phyloP scores from a whole-genome alignment of 2,888 invertebrate genomes.

The Orthosia incerta region DNA sequence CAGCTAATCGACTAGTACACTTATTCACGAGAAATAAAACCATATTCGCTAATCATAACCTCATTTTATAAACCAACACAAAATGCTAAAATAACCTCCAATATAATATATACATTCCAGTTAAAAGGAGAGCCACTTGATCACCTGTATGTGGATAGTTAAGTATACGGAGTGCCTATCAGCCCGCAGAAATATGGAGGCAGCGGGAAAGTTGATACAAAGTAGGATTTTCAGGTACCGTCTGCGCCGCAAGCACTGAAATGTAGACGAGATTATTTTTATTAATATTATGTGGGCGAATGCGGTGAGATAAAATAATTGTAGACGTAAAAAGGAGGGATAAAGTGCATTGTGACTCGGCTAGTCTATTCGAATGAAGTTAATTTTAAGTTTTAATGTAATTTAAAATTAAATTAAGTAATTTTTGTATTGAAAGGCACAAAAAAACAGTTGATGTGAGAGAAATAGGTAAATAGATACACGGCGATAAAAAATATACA shows the following conservation, averaged over 20 bases:
- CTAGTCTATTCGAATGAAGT: too few species aligned
- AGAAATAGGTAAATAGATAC: neutral
- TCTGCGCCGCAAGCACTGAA: conserved; percentile 70
- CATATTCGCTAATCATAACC: neutral
- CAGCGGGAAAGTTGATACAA: conserved; percentile 87
- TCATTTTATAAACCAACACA: conserved; percentile 5
- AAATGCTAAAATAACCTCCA: conserved; percentile 25
- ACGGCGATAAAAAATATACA: conserved; percentile 10
- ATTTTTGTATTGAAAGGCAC: neutral
- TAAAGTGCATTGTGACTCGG: neutral
- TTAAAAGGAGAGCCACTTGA: conserved; percentile 69
- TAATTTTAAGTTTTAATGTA: too few species aligned
- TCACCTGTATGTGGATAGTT: conserved; percentile 80
- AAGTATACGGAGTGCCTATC: conserved; percentile 80
- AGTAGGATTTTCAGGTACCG: conserved; percentile 88
- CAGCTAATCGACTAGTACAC: neutral
- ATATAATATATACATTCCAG: conserved; percentile 49
- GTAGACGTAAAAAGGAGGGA: neutral
- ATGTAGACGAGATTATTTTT: conserved; percentile 31
- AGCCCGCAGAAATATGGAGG: conserved; percentile 86
- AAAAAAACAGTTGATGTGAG: neutral
- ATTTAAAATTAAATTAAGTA: too few species aligned
- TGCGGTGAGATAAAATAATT: neutral
- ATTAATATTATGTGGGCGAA: neutral
- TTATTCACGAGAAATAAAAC: neutral